These are phyloP conservation scores for Austrolebias charrua DNA, from an alignment of 2,797 vertebrate genomes.

Conservation along the genomic window DNA sequence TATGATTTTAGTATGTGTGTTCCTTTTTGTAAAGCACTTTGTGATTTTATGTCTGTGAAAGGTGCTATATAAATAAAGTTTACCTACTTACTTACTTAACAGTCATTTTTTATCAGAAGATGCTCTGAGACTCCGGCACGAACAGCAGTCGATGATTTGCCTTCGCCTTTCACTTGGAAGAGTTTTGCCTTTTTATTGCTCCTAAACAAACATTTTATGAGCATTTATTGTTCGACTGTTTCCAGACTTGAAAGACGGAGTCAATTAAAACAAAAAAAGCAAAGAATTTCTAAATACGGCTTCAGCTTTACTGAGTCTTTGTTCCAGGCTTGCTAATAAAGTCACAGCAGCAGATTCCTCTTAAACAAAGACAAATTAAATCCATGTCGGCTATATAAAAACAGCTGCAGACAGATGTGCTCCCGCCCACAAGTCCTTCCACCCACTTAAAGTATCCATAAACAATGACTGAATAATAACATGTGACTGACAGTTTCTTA, in stretches of 20 bases:
- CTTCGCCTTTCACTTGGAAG: too few species aligned
- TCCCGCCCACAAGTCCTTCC: constrained; percentile 63
- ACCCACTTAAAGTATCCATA: constrained; percentile 70
- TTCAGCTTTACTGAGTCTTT: constrained; percentile 2
- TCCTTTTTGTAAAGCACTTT: too few species aligned
- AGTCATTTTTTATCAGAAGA: too few species aligned
- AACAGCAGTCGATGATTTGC: too few species aligned
- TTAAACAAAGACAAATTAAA: constrained; percentile 65
- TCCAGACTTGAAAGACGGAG: neutral
- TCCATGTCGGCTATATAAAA: constrained; percentile 58
- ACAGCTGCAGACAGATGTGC: constrained; percentile 60
- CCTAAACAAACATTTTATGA: neutral
- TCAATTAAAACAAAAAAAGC: neutral
- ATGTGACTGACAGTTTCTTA: constrained; percentile 68
- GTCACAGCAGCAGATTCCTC: constrained; percentile 55
- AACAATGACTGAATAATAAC: constrained; percentile 71
- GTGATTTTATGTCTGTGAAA: too few species aligned
- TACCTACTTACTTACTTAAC: too few species aligned
- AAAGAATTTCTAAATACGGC: constrained; percentile 1
- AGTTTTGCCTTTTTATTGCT: neutral
- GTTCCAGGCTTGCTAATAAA: constrained; percentile 44
- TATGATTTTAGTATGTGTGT: too few species aligned
- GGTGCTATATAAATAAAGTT: too few species aligned
- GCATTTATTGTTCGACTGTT: neutral
- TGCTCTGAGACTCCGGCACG: too few species aligned